Evolutionary conservation across 2,113 vertebrate species (phyloP).

Genomic region (cattle (Bos taurus)): DNA sequence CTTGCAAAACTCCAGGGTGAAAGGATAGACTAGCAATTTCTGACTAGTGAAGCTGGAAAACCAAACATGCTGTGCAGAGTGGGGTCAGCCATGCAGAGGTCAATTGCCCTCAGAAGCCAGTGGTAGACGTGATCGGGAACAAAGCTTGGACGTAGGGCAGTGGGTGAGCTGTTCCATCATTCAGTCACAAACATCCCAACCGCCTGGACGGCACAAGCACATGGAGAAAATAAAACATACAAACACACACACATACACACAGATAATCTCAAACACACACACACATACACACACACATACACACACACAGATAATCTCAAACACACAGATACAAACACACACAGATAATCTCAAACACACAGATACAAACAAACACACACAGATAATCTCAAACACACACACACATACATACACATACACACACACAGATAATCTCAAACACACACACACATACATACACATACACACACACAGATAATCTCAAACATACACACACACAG

Average conservation of each 20-base stretch:
- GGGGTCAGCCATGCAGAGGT: background rate
- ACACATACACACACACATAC: background rate
- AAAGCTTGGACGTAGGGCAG: background rate
- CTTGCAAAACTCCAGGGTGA: background rate
- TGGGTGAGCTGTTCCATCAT: background rate
- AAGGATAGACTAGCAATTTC: background rate
- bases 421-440: too few species aligned
- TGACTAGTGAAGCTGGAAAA: background rate
- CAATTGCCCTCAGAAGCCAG: background rate
- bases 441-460: background rate
- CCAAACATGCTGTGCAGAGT: background rate
- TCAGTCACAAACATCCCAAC: background rate
- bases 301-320: background rate
- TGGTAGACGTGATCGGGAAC: background rate
- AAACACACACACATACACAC: background rate
- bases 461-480: background rate
- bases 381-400: too few species aligned
- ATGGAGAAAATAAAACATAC: constrained; percentile 5
- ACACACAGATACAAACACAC: background rate
- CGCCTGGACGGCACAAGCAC: background rate
- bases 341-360: background rate
- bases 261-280: background rate
- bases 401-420: too few species aligned
- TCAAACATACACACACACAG: background rate
- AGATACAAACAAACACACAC: too few species aligned